Conservation (phyloP, 2,888 invertebrate species). For the Siphlonurus alternatus region DNA sequence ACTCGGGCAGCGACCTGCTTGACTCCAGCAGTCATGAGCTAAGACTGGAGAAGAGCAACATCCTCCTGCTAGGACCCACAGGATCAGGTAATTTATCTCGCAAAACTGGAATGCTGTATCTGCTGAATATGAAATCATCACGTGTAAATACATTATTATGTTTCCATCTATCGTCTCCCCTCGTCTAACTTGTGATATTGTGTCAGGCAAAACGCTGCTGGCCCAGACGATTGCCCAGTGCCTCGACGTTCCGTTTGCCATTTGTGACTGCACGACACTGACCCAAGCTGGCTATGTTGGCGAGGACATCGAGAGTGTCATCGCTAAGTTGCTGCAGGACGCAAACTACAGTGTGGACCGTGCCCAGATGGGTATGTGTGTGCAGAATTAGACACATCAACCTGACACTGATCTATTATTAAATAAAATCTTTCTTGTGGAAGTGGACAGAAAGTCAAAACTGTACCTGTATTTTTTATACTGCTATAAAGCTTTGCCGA, state of each 20-base stretch:
- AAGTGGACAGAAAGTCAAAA: not conserved
- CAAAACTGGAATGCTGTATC: too few species aligned
- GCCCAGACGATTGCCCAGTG: slow-evolving; percentile 97
- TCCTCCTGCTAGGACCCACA: slow-evolving; percentile 88
- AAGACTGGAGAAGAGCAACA: slow-evolving; percentile 89
- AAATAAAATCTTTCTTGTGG: not conserved
- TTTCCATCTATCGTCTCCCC: too few species aligned
- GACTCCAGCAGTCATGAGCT: slow-evolving; percentile 69
- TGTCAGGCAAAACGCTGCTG: slow-evolving; percentile 85
- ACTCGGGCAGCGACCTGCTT: slow-evolving; percentile 50
- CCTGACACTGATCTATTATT: too few species aligned
- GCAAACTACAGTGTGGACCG: slow-evolving; percentile 94
- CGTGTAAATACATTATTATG: too few species aligned
- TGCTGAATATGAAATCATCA: too few species aligned
- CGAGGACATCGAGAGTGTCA: slow-evolving; percentile 98
- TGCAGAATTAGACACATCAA: too few species aligned
- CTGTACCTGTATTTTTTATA: not conserved
- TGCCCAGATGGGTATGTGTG: slow-evolving; percentile 60
- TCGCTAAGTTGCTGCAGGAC: slow-evolving; percentile 88
- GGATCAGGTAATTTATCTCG: slow-evolving; percentile 46
- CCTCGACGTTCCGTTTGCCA: slow-evolving; percentile 96
- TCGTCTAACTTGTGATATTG: too few species aligned
- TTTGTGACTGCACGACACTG: slow-evolving; percentile 93
- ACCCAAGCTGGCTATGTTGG: slow-evolving; percentile 97
- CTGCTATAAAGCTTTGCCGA: too few species aligned